phyloP scores from a whole-genome alignment of 2,113 vertebrate species.

The Sinocyclocheilus anophthalmus region DNA sequence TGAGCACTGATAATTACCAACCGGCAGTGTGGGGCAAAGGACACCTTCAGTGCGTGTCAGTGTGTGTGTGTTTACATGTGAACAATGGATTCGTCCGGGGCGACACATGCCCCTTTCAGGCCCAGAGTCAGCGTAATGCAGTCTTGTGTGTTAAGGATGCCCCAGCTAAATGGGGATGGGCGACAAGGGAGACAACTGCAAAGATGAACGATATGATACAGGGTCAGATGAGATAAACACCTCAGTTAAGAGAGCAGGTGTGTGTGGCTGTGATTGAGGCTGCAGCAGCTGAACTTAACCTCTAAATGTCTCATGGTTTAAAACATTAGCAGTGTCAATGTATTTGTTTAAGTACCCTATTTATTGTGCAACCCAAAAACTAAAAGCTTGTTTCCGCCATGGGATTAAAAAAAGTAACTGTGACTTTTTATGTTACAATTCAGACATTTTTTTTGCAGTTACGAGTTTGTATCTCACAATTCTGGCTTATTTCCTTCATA shows the following conservation, averaged over 20 bases:
- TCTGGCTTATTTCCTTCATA: no score
- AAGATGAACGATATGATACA: conserved; percentile 9
- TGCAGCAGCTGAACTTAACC: not conserved
- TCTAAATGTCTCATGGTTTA: conserved; percentile 5
- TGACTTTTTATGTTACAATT: no score
- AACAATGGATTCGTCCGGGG: conserved; percentile 39
- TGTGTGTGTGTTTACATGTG: conserved; percentile 42
- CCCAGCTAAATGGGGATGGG: not conserved
- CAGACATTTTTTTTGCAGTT: no score
- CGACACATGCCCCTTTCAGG: conserved; percentile 43
- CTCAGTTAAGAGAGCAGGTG: conserved; percentile 2
- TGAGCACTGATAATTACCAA: conserved; percentile 61
- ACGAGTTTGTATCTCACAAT: no score
- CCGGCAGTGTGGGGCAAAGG: conserved; percentile 58
- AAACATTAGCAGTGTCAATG: not conserved
- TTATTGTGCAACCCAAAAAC: not conserved
- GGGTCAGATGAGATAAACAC: conserved; percentile 24
- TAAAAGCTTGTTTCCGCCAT: not conserved
- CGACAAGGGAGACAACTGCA: not conserved
- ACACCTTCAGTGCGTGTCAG: conserved; percentile 54
- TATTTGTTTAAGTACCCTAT: not conserved
- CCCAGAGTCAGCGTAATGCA: conserved; percentile 28
- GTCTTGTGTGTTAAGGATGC: conserved; percentile 14
- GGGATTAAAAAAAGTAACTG: no score
- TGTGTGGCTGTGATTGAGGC: not conserved